Evolutionary conservation across 2,888 invertebrate genomes (phyloP), one percentile per base, ranked within the genome.

Genomic region (Orthosia gothica): DNA sequence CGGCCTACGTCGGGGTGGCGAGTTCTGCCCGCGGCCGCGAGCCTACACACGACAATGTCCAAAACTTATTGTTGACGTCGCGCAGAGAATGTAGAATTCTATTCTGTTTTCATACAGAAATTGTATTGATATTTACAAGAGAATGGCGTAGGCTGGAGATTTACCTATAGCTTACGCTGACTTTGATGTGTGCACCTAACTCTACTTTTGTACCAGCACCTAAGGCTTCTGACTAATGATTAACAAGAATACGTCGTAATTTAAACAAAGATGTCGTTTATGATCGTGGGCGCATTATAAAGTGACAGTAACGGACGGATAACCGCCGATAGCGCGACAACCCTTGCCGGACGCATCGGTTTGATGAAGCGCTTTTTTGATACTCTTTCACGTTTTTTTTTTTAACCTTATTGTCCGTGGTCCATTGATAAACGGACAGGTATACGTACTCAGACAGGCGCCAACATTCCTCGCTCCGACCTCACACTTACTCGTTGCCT

Each of bases 401-500:
- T n/a, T n/a, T n/a, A n/a, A 77, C 90, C 93, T 95, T 94, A 94
- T 96, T 95, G 94, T 94, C 93, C 94, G 90, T 91, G 94, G 95
- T 91, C 95, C 96, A 96, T 96, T 96, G 96, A 96, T 96, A 96
- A 96, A 96, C 94, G 94, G 94, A 96, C 96, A 96, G 96, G 96
- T 96, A 96, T 95, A 95, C 94, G 95, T 96, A 96, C 96, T 96
- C 96, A 96, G 96, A 95, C 96, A 94, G 96, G 96, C 96, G 96
- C 96, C 96, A 96, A 96, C 96, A 96, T 96, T 96, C 96, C 95
- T 95, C 94, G 95, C 87, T 92, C 91, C 96, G 96, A 96, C 96
- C 96, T 96, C 96, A 96, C 96, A 96, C 96, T 96, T 95, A 93
- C 94, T 95, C 93, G 94, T 91, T 90, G 93, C 92, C 91, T 92